A percentile compares a stretch with the other conserved stretches of the same genome.
These are phyloP conservation scores for Onychomys arenicola DNA, from an alignment of 2,797 vertebrate species.

Conservation along the genomic window DNA sequence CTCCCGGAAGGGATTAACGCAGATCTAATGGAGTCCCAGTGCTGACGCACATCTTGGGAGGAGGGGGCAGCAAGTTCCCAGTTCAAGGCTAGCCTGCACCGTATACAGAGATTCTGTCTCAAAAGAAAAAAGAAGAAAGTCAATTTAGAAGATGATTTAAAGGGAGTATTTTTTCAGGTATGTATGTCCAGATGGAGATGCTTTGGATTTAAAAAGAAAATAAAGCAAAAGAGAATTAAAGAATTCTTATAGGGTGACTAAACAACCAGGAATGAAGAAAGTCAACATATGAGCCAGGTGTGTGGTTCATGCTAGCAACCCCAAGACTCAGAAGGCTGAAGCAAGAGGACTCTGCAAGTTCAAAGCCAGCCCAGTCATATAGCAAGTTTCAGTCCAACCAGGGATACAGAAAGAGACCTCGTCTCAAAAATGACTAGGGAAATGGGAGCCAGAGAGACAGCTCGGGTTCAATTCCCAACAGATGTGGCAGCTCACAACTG, in stretches of 20 bases:
- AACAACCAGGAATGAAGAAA: slow-evolving; percentile 10
- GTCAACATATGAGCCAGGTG: background rate
- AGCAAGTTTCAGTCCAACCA: background rate
- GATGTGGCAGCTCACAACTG: background rate
- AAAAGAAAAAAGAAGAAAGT: background rate
- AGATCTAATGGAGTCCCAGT: background rate
- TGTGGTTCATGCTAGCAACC: too few species aligned
- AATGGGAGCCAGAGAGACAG: background rate
- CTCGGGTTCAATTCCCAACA: background rate
- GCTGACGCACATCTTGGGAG: background rate
- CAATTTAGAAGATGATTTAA: background rate
- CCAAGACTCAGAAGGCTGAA: background rate
- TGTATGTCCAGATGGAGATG: background rate
- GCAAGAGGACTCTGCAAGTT: background rate
- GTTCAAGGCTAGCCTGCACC: background rate
- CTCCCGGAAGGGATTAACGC: background rate
- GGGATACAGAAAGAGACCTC: background rate
- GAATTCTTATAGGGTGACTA: background rate
- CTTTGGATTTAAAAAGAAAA: slow-evolving; percentile 6
- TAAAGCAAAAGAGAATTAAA: background rate
- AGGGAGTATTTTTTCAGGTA: slow-evolving; percentile 33
- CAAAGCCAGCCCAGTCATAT: background rate
- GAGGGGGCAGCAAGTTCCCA: background rate
- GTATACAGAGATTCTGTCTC: background rate
- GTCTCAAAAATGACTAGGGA: background rate